A percentile compares a stretch with the other conserved stretches of the same genome.
phyloP scores from a whole-genome alignment of 2,113 vertebrate genomes.

The Silurus glanis region DNA sequence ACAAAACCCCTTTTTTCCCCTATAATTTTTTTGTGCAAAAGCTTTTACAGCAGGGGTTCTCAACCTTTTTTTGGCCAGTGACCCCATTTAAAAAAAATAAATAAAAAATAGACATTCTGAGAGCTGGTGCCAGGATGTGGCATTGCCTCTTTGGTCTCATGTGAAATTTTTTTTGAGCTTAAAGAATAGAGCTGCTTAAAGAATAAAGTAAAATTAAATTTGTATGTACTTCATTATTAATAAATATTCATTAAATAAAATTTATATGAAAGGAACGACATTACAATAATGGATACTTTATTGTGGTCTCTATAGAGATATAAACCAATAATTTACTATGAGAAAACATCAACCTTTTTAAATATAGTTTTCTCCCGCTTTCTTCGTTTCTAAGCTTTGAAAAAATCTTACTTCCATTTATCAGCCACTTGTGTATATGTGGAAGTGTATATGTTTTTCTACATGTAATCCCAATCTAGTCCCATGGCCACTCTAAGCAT shows the following conservation, averaged over 20 bases:
- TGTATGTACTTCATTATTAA: neutral
- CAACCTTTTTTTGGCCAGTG: neutral
- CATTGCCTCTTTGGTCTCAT: neutral
- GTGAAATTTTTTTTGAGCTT: neutral
- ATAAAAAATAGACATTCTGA: neutral
- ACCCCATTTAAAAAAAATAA: neutral
- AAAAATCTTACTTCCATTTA: neutral
- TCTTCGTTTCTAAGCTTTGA: neutral
- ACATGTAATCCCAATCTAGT: neutral
- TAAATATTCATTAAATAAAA: neutral
- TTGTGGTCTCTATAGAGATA: no score
- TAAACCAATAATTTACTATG: neutral
- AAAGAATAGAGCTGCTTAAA: neutral
- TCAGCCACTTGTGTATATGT: neutral
- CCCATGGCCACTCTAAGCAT: conserved; percentile 8
- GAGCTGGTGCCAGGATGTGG: neutral
- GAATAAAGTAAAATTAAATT: neutral
- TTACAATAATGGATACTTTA: neutral
- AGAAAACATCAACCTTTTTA: no score
- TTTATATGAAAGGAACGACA: neutral
- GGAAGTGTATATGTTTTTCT: conserved; percentile 15
- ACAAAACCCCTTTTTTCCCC: neutral
- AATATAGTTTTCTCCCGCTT: neutral
- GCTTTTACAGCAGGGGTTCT: neutral
- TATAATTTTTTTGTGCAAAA: neutral